These are phyloP conservation scores for Dolichomitus sp. DNA, from an alignment of 2,888 invertebrate species.

Conservation along the genomic window DNA sequence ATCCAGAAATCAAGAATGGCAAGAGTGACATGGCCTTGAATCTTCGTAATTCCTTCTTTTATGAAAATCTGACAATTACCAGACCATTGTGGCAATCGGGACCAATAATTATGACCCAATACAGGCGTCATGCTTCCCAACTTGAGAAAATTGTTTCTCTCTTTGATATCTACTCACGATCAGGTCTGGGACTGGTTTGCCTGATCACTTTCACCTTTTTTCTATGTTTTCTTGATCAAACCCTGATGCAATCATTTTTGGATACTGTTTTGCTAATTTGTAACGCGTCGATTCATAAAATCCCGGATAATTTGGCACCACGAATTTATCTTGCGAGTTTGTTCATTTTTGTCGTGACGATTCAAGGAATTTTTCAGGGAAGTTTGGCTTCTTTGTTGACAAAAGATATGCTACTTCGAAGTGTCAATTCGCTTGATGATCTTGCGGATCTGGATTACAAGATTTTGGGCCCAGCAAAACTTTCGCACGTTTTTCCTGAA, in stretches of 20 bases:
- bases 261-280: neutral
- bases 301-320: neutral
- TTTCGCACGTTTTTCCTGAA: neutral
- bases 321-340: slow-evolving; percentile 11
- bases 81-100: neutral
- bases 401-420: neutral
- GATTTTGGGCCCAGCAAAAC: neutral
- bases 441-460: neutral
- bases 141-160: neutral
- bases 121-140: neutral
- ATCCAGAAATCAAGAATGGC: slow-evolving; percentile 2
- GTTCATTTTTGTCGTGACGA: slow-evolving; percentile 12
- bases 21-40: neutral
- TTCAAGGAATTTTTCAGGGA: neutral
- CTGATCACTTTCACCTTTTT: neutral
- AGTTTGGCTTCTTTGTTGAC: slow-evolving; percentile 15
- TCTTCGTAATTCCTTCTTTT: neutral
- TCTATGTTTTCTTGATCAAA: neutral
- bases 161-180: neutral
- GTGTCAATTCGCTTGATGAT: neutral
- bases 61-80: neutral
- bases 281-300: neutral
- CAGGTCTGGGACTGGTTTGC: neutral
- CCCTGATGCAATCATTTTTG: neutral
- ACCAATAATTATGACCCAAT: neutral